Base-by-base conservation (phyloP, 35 echinoderm and acorn worm species). In the Holothuria glaberrima region DNA sequence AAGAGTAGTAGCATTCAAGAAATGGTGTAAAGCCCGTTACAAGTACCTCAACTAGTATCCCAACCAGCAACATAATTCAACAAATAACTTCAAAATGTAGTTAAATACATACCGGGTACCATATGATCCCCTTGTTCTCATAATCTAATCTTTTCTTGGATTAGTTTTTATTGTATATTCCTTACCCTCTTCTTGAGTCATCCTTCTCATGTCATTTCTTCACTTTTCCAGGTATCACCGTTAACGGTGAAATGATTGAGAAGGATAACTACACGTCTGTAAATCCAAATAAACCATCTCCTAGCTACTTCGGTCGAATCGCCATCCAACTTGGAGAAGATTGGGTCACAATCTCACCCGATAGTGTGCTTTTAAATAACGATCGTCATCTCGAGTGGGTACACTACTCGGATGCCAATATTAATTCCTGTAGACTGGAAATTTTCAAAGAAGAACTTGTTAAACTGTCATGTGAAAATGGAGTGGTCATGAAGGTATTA, bases 221-320 rank as follows among this genome's bases (percentile, higher is more conserved):
- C 2, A 41, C 36, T 41, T 41, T 41, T 4, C 36, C 7, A 78
- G 74, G 74, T 48, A 19, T 78, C 36, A 78, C 74, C 10, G 74
- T 78, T 12, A 78, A 78, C 50, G 74, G 74, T 48, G 74, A 78
- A 26, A 78, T 78, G 35, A 38, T 78, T 12, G 74, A 78, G 50
- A 48, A 78, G 9, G 44, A 48, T 17, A 78, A 78, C 9, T 78
- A 48, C 14, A 78, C 74, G 38, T 48, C 46, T 22, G 7, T 78
- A 21, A 7, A 28, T 24, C 36, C 44, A 52, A 48, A 50, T 0
- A 78, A 78, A 13, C 17, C 29, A 48, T 52, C 38, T 25, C 74
- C 74, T 48, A 78, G 38, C 74, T 78, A n/a, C 21, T 78, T 78
- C 14, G 74, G 74, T n/a, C 44, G 13, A 48, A 78, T 78, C 26